phyloP scores from a whole-genome alignment of 2,797 vertebrate genomes.

The Microchirus variegatus region DNA sequence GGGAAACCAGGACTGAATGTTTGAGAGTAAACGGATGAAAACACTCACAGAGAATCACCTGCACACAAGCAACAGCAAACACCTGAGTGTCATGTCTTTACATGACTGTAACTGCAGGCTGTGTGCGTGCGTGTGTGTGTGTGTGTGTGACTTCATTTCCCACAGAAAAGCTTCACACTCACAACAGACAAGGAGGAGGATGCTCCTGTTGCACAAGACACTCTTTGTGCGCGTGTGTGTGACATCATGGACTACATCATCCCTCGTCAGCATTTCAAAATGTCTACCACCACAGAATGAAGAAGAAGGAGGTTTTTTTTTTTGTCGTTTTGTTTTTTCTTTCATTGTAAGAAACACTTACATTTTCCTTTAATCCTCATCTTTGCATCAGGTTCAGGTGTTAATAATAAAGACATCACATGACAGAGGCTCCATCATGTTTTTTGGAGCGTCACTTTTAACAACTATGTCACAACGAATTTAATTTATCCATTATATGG shows the following conservation, averaged over 20 bases:
- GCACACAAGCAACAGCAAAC: conserved; percentile 8
- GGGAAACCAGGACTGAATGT: no score
- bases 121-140: conserved; percentile 1
- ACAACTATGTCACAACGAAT: no score
- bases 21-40: no score
- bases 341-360: no score
- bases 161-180: conserved; percentile 23
- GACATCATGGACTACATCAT: conserved; percentile 55
- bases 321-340: no score
- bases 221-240: conserved; percentile 35
- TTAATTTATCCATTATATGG: no score
- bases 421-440: no score
- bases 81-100: conserved; percentile 54
- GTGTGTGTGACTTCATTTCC: conserved; percentile 21
- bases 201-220: conserved; percentile 41
- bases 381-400: no score
- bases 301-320: no score
- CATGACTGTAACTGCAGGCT: conserved; percentile 47
- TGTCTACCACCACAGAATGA: conserved; percentile 34
- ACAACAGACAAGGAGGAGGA: conserved; percentile 50
- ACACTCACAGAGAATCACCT: conserved; percentile 15
- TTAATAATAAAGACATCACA: no score
- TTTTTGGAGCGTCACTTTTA: no score
- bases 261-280: conserved; percentile 43
- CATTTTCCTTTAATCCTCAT: no score